Base-by-base conservation (phyloP, 2,113 vertebrate species). In the Mormyrus lacerda region DNA sequence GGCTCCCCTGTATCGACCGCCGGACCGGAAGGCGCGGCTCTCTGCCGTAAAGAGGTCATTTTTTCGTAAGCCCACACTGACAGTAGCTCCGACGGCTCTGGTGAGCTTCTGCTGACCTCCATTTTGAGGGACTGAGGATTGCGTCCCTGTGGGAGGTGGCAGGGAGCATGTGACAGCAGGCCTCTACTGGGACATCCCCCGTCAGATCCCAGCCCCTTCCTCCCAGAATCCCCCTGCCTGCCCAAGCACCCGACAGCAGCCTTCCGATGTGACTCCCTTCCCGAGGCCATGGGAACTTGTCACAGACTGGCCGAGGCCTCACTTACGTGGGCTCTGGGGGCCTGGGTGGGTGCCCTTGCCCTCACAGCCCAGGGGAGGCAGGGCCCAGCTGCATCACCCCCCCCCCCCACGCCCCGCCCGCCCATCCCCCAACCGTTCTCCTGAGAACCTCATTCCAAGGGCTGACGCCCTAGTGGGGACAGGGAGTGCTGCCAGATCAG, bases 281-380 rank as follows among this genome's bases (percentile, higher is more conserved):
- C 24, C 3, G 44, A 84, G 89, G 84, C 58, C 89, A 89, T 89
- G 89, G 89, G 89, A 89, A 89, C 89, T 89, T 42, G 27, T 69
- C 83, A 27, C 53, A 19, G 39, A 69, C 51, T 45, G 50, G 45
- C n/a, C 0, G 61, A 31, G 61, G 10, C 17, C 88, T 48, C n/a
- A 8, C 69, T 87, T 55, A 35, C 45, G 27, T 35, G 44, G 44
- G 73, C 48, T 84, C 44, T 15, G 13, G 50, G 53, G 39, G 82
- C 82, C 55, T 15, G 82, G 51, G 83, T 47, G n/a, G 44, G 89
- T 73, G 83, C 84, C 58, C 31, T 58, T 85, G 55, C 89, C 11
- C 55, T 69, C 55, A 39, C 42, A 50, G 35, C 89, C 53, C 39
- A 39, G 42, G 24, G 76, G 35, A 51, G 83, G 51, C 35, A 35